Evolutionary conservation across 37 sponge, comb jelly and placozoan genomes (phyloP).

Genomic region (Sycon ciliatum): DNA sequence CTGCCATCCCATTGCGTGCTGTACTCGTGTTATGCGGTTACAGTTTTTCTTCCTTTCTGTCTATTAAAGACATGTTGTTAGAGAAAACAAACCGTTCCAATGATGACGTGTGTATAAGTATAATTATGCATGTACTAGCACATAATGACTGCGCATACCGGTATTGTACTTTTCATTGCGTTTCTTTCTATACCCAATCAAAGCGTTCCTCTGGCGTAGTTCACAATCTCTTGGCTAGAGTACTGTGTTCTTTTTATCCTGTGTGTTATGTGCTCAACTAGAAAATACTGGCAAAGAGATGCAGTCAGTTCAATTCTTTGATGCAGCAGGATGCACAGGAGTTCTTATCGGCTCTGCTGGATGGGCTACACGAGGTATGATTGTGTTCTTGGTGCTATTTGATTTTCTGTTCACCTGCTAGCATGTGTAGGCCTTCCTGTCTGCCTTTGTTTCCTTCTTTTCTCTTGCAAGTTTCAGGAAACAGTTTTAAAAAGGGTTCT

Average conservation of each 20-base stretch:
- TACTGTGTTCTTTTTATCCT: too few species aligned
- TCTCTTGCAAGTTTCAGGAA: too few species aligned
- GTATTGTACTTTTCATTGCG: not conserved
- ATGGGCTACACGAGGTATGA: conserved; percentile 68
- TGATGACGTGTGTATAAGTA: conserved; percentile 16
- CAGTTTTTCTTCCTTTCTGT: too few species aligned
- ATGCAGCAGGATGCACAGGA: conserved; percentile 84
- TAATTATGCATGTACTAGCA: not conserved
- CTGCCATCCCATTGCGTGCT: too few species aligned
- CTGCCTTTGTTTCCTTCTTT: too few species aligned
- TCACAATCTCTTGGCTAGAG: too few species aligned
- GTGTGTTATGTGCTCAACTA: conserved; percentile 10
- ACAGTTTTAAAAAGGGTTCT: too few species aligned
- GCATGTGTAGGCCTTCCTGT: not conserved
- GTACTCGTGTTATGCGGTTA: too few species aligned
- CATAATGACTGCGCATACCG: not conserved
- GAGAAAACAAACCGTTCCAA: too few species aligned
- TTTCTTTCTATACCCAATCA: not conserved
- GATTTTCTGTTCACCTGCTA: not conserved
- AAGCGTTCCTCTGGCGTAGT: too few species aligned
- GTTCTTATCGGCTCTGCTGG: conserved; percentile 73
- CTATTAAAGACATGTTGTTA: too few species aligned
- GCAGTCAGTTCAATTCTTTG: conserved; percentile 41
- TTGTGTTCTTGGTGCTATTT: not conserved
- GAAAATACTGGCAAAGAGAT: conserved; percentile 28